phyloP scores from a whole-genome alignment of 1,140 invertebrate genomes.

The Rhagoletis zephyria region DNA sequence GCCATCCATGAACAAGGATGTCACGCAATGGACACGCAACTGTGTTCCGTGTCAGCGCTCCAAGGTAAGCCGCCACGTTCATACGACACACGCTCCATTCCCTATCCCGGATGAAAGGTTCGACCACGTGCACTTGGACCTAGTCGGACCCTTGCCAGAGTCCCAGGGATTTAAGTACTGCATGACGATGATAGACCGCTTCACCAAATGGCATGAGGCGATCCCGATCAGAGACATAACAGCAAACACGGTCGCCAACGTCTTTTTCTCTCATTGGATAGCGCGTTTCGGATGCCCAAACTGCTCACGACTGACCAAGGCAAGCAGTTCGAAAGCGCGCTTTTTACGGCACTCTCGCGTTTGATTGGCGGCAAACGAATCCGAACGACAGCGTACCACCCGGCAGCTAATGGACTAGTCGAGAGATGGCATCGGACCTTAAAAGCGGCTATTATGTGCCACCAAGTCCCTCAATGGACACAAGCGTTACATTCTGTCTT shows the following conservation, averaged over 20 bases:
- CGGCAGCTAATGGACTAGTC: constrained; percentile 70
- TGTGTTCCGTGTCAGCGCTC: constrained; percentile 36
- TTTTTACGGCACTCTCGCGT: constrained; percentile 59
- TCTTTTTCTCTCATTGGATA: too few species aligned
- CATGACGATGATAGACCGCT: too few species aligned
- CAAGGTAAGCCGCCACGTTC: background rate
- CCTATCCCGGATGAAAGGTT: background rate
- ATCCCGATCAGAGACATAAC: too few species aligned
- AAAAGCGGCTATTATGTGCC: too few species aligned
- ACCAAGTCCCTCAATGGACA: too few species aligned
- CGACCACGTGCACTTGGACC: constrained; percentile 13
- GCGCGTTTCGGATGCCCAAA: too few species aligned
- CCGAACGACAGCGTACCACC: constrained; percentile 72
- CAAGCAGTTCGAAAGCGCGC: constrained; percentile 43
- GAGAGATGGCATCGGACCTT: too few species aligned
- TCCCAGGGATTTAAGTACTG: too few species aligned
- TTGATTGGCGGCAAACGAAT: constrained; percentile 59
- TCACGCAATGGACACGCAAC: background rate
- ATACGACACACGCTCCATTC: background rate
- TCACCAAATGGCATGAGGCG: too few species aligned
- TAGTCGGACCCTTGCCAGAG: background rate
- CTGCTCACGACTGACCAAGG: too few species aligned
- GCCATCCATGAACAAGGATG: constrained; percentile 33
- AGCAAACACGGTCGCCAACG: too few species aligned
- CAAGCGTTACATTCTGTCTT: too few species aligned